Evolutionary conservation across 2,797 vertebrate species (phyloP).

Genomic region (Trachurus trachurus): DNA sequence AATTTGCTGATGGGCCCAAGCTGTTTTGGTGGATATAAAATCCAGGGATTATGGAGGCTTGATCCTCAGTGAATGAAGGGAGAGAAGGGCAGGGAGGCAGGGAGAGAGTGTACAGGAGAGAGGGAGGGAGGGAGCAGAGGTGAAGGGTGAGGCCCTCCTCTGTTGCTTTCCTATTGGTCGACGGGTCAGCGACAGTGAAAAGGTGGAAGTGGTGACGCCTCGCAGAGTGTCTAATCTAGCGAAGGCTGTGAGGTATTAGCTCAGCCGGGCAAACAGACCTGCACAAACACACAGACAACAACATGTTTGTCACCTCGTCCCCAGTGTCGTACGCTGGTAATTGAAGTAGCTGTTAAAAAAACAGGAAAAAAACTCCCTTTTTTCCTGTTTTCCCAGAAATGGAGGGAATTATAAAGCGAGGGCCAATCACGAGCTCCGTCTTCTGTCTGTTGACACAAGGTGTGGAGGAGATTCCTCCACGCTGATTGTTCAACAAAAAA

Average conservation of each 20-base stretch:
- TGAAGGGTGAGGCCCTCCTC: constrained; percentile 22
- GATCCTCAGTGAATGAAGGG: constrained; percentile 88
- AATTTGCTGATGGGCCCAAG: constrained; percentile 99
- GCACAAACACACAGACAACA: constrained; percentile 54
- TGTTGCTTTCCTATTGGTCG: constrained; percentile 72
- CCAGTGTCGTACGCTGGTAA: constrained; percentile 45
- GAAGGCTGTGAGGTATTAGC: constrained; percentile 57
- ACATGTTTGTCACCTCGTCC: constrained; percentile 79
- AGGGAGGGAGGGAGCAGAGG: constrained; percentile 21
- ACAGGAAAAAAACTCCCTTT: constrained; percentile 46
- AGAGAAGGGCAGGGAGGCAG: constrained; percentile 66
- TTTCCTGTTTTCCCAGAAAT: constrained; percentile 12
- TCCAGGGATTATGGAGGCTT: constrained; percentile 94
- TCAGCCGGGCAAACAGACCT: constrained; percentile 64
- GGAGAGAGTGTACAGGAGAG: constrained; percentile 8
- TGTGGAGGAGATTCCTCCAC: constrained; percentile 11
- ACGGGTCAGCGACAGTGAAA: constrained; percentile 69
- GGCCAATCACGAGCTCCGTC: constrained; percentile 28
- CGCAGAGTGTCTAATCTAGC: constrained; percentile 54
- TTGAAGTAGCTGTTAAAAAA: constrained; percentile 57
- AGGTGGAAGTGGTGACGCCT: constrained; percentile 58
- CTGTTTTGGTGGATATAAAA: constrained; percentile 99
- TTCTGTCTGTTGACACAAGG: constrained; percentile 53
- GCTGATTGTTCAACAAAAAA: constrained; percentile 53
- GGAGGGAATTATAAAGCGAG: constrained; percentile 8